Evolutionary conservation across 2,797 vertebrate genomes (phyloP).

Genomic region (Mus minutoides): DNA sequence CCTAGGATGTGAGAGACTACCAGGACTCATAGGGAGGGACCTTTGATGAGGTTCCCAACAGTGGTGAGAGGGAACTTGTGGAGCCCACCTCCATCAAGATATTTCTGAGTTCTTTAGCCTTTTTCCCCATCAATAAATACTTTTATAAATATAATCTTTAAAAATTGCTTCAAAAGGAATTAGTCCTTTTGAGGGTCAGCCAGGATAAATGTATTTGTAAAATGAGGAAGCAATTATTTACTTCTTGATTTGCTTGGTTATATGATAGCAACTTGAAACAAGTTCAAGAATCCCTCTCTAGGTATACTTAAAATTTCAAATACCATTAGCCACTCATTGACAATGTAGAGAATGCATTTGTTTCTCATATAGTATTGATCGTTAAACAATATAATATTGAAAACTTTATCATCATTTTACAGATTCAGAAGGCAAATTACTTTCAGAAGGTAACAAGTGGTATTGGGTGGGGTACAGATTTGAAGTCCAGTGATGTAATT

Average conservation of each 20-base stretch:
- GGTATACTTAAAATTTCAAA: neutral
- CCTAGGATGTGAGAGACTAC: too few species aligned
- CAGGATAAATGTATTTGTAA: neutral
- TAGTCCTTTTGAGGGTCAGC: neutral
- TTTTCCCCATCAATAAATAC: neutral
- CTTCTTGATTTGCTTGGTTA: conserved; percentile 24
- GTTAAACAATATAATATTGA: neutral
- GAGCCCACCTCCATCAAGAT: neutral
- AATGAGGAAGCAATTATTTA: conserved; percentile 3
- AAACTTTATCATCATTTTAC: neutral
- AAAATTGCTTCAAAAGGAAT: conserved; percentile 18
- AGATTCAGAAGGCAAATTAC: neutral
- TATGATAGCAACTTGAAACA: neutral
- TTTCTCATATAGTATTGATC: neutral
- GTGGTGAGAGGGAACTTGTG: too few species aligned
- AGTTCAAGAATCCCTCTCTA: neutral
- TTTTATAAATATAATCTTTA: conserved; percentile 36
- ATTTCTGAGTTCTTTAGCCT: conserved; percentile 37
- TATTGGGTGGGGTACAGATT: neutral
- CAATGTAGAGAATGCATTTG: neutral
- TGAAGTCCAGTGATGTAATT: neutral
- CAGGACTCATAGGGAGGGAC: too few species aligned
- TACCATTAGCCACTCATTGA: neutral
- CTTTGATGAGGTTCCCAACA: too few species aligned
- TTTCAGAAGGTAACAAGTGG: neutral